These are phyloP conservation scores for Hycleus phaleratus DNA, from an alignment of 1,140 invertebrate species.

Conservation along the genomic window DNA sequence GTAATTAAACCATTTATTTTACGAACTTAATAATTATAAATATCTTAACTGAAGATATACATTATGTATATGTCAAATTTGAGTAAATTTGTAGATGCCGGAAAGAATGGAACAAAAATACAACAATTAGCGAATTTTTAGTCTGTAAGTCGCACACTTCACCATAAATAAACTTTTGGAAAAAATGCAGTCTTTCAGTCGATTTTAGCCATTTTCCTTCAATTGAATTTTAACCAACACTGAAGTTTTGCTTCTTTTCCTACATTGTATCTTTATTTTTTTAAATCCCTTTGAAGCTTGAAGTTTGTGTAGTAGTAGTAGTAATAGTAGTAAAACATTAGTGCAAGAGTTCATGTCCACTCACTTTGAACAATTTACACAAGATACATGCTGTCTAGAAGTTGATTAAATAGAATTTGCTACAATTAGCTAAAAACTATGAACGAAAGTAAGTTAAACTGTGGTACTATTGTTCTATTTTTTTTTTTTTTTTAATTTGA, in stretches of 20 bases:
- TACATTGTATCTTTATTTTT: no score
- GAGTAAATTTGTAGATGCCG: constrained; percentile 19
- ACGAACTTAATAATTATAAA: constrained; percentile 18
- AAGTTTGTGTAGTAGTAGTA: constrained; percentile 10
- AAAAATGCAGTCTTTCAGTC: constrained; percentile 12
- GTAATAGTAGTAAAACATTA: constrained; percentile 3
- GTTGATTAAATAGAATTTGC: constrained; percentile 5
- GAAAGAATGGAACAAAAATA: not conserved
- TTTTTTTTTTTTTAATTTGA: not conserved
- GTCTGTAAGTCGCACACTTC: constrained; percentile 16
- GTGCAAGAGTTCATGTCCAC: constrained; percentile 8
- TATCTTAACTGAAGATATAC: constrained; percentile 17
- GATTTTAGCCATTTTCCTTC: constrained; percentile 1
- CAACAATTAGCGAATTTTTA: constrained; percentile 11
- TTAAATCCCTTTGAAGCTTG: constrained; percentile 1
- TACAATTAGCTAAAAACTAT: constrained; percentile 5
- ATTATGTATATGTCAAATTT: constrained; percentile 12
- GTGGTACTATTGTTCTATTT: not conserved
- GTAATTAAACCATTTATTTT: constrained; percentile 22
- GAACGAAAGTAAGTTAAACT: constrained; percentile 5
- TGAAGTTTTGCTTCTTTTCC: constrained; percentile 2
- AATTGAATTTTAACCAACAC: not conserved
- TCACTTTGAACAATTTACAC: constrained; percentile 13
- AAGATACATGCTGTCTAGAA: constrained; percentile 13
- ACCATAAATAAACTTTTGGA: constrained; percentile 2